Base-by-base conservation (phyloP, 2,888 invertebrate genomes). In the Tetanocera ferruginea region DNA sequence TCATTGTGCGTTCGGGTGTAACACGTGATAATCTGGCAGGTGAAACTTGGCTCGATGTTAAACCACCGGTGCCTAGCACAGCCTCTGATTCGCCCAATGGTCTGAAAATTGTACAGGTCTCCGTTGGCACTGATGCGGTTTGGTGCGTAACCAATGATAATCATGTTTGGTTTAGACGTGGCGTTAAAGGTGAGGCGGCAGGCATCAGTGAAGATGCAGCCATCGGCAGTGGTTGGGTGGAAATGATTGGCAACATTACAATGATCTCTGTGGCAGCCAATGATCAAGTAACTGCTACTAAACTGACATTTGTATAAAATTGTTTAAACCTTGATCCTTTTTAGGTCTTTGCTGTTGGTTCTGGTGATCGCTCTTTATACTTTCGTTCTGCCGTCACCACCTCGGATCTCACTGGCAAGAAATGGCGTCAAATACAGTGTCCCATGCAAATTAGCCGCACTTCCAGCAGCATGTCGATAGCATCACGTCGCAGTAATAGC, bases 121-220 rank as follows among this genome's bases (percentile, higher is more conserved):
- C 96, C 72, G 95, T 97, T 31, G 98, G 98, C 1, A 92, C 92
- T 74, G 94, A 95, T 90, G 92, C 94, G 2, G 92, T 94, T 1
- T 92, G 92, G 92, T 96, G 95, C 78, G 92, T 97, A 4, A 95
- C 96, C 67, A 93, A 95, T 82, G 95, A 96, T 86, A 93, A 94
- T 78, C 93, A 94, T 86, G 95, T 97, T 3, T 97, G 97, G 97
- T 97, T 97, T 87, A 92, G 97, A 83, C 94, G 95, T 89, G 90
- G 93, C 80, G 90, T 94, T 81, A 92, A 94, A 90, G 93, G 95
- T 72, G 93, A 94, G 88, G 91, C 91, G 55, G 92, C 94, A 28
- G 94, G 95, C 5, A 91, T 92, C 79, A 94, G 94, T 84, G 95
- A 95, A 88, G 93, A 94, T 86, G 91, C 94, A 78, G 95, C 96